These are phyloP conservation scores for Lepisosteus osseus DNA, from an alignment of 2,113 vertebrate genomes.

Conservation along the genomic window DNA sequence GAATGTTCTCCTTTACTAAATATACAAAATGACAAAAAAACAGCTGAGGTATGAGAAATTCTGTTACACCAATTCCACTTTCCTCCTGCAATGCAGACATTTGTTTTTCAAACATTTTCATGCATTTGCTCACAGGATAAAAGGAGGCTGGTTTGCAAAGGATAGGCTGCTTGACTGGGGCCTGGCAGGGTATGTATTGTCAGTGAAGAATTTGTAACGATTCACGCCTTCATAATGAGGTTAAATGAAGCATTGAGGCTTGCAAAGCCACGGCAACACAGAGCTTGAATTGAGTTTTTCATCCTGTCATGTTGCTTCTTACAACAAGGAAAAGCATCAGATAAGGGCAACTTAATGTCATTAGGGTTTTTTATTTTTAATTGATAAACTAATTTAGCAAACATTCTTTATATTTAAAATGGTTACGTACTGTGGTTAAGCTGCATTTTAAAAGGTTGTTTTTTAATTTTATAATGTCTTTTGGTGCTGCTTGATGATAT, in stretches of 20 bases:
- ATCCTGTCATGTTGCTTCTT: slow-evolving; percentile 16
- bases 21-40: no score
- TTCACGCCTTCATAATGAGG: slow-evolving; percentile 73
- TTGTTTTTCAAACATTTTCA: slow-evolving; percentile 54
- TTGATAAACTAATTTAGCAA: no score
- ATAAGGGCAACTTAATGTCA: not conserved
- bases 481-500: no score
- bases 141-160: slow-evolving; percentile 36
- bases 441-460: no score
- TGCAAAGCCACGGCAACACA: slow-evolving; percentile 46
- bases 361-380: not conserved
- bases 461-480: no score
- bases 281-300: slow-evolving; percentile 40
- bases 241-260: slow-evolving; percentile 74
- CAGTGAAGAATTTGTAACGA: slow-evolving; percentile 73
- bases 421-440: no score
- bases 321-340: slow-evolving; percentile 12
- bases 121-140: slow-evolving; percentile 45
- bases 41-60: no score
- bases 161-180: slow-evolving; percentile 35
- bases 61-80: no score
- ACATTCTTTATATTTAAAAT: no score
- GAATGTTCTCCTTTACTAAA: no score
- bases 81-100: slow-evolving; percentile 33
- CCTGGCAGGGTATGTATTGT: slow-evolving; percentile 52